Conservation (phyloP, 2,888 invertebrate genomes). For the Drosophila barbarae region DNA sequence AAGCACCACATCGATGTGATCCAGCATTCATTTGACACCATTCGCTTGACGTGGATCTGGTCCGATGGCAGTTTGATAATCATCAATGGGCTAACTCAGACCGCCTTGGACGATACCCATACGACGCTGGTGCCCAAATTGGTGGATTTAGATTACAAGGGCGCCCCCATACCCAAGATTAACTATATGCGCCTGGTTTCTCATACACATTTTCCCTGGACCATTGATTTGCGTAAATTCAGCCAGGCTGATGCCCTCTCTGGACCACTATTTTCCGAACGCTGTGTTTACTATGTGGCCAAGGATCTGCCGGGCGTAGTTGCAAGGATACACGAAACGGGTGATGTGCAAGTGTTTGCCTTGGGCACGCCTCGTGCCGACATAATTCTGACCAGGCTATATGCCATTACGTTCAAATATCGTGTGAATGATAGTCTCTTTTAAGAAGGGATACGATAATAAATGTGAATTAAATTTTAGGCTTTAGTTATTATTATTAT, state of each 20-base stretch:
- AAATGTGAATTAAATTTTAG: neutral
- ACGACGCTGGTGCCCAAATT: conserved; percentile 17
- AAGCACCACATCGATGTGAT: conserved; percentile 37
- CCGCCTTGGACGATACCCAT: conserved; percentile 20
- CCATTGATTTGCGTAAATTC: neutral
- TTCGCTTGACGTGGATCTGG: conserved; percentile 49
- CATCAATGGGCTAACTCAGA: conserved; percentile 32
- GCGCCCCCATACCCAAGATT: neutral
- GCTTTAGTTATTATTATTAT: neutral
- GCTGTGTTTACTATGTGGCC: neutral
- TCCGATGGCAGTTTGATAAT: conserved; percentile 43
- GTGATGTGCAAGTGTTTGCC: conserved; percentile 43
- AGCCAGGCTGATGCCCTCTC: neutral
- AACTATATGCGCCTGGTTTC: neutral
- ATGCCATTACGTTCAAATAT: conserved; percentile 35
- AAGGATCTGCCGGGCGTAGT: neutral
- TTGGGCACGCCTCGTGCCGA: neutral
- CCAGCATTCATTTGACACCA: neutral
- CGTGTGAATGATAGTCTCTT: neutral
- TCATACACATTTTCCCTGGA: neutral
- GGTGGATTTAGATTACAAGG: neutral
- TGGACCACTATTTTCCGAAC: neutral
- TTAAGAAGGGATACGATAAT: neutral
- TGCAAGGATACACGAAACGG: conserved; percentile 42
- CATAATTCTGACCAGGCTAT: conserved; percentile 38